Evolutionary conservation across 2,888 invertebrate genomes (phyloP), one percentile per base, ranked within the genome.

Genomic region (Ormyrus labotus): DNA sequence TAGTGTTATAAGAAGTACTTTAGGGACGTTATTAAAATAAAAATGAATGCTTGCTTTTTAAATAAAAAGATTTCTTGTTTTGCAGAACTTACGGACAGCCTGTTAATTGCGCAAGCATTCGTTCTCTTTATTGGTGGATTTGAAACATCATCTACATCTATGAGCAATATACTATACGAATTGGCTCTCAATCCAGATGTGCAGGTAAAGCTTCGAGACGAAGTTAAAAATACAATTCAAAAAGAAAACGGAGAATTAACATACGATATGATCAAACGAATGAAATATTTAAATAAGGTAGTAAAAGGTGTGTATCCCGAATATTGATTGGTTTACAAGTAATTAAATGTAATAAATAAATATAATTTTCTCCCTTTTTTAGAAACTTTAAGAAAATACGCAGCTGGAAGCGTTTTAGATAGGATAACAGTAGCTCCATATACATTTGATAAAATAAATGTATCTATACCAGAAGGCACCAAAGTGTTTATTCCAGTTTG

Each of bases 101-200:
- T 88, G 4, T 84, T 90, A 19, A 86, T 89, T 4, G 87, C 91
- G 5, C 91, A 91, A 71, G 88, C 90, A 0, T 88, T 91, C 64
- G 85, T 91, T 8, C 92, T 92, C 84, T 91, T 91, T 78, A 64
- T 88, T n/a, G 92, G 91, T 48, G 92, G 92, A 7, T 92, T 91
- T 82, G 92, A 92, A 84, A 91, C 91, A 0, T 91, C 91, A 0
- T 91, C 92, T 0, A 87, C 91, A 0, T 90, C 91, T 0, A 88
- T 92, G 77, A 89, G 89, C 57, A 88, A 91, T 81, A 86, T 88
- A 8, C 85, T 91, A 0, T 91, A 91, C 78, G 89, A 90, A 77
- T 85, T 92, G 7, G 91, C 92, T 0, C 81, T 88, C 6, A 85
- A 92, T 83, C 90, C 87, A 2, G 86, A 89, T 2, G 85, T 91